Evolutionary conservation across 2,797 vertebrate species (phyloP).

Genomic region (Bufotes viridis): DNA sequence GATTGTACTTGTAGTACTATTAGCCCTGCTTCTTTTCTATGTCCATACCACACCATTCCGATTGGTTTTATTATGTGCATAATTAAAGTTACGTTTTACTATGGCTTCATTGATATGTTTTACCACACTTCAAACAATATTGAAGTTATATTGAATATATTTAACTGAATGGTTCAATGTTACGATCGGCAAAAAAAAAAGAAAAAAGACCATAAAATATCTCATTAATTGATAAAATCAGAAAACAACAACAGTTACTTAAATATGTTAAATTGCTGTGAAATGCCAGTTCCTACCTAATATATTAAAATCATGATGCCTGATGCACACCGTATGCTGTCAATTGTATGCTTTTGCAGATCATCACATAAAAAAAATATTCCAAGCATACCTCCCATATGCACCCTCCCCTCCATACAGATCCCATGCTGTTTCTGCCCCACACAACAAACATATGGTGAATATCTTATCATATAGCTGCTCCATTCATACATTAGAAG

Average conservation of each 20-base stretch:
- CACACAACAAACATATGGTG: constrained; percentile 61
- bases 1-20: too few species aligned
- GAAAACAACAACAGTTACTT: constrained; percentile 22
- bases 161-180: background rate
- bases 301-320: constrained; percentile 43
- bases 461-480: constrained; percentile 55
- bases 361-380: constrained; percentile 45
- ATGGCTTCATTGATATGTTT: too few species aligned
- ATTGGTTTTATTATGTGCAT: too few species aligned
- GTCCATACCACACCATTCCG: too few species aligned
- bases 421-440: constrained; percentile 52
- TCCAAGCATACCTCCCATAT: constrained; percentile 50
- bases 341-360: constrained; percentile 49
- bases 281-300: constrained; percentile 26
- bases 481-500: constrained; percentile 53
- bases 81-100: too few species aligned
- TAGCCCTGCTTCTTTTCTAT: too few species aligned
- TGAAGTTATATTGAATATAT: background rate
- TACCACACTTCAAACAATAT: background rate
- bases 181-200: background rate
- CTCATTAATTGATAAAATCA: background rate
- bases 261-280: constrained; percentile 19
- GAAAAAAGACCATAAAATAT: background rate
- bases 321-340: constrained; percentile 51
- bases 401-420: constrained; percentile 36